Base-by-base conservation (phyloP, 2,113 vertebrate genomes). In the Cnemophilus loriae region DNA sequence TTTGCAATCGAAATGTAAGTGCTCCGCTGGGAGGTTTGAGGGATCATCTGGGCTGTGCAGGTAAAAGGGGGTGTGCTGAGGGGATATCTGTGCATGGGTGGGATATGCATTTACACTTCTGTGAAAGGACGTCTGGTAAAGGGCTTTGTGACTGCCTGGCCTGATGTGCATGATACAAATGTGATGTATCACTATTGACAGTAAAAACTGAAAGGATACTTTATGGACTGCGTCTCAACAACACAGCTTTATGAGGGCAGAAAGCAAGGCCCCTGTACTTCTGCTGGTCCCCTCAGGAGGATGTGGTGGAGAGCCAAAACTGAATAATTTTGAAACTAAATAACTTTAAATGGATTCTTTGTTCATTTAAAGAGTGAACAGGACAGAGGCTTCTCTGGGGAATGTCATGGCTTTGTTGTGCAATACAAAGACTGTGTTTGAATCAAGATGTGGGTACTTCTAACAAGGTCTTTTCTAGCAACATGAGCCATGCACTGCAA, bases 301-400 rank as follows among this genome's bases (percentile, higher is more conserved):
- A 74, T 60, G 55, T 15, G 55, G 53, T 33, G 32, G n/a, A 73
- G 79, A 74, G 90, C 84, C 93, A 90, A 90, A 94, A 84, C 26
- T 4, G 89, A 86, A 83, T 86, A 65, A 85, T 95, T 92, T 64
- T 95, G 84, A 92, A 95, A 90, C 56, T 55, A 93, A 94, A 59
- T 84, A 85, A 88, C 90, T 88, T 56, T 92, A 95, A 95, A 94
- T 95, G 73, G 68, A 56, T 88, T 94, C 86, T 95, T 90, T 90
- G 84, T 94, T 95, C 71, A 42, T 92, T 92, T 93, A 90, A 94
- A 84, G 53, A 80, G 37, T 71, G 80, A 76, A 90, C 70, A 80
- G 39, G 52, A 73, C 49, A 78, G 74, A 95, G 73, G 50, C 50
- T 93, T 76, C 68, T 90, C 82, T 92, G 74, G 78, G 56, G 74